A percentile compares a stretch with the other conserved stretches of the same genome.
phyloP scores from a whole-genome alignment of 2,113 vertebrate species.

The Scomber japonicus region DNA sequence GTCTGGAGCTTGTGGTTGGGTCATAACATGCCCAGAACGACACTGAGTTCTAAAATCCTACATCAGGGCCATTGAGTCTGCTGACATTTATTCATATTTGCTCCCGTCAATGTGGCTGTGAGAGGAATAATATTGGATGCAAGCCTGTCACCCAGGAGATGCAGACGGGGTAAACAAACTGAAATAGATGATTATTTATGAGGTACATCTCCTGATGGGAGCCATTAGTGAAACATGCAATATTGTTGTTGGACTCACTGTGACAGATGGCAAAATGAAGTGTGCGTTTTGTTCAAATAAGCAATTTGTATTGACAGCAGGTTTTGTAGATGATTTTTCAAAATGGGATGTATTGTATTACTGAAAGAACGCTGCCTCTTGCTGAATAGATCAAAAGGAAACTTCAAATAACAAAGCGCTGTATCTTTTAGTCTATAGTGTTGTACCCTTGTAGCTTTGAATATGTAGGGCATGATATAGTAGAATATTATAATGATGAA shows the following conservation, averaged over 20 bases:
- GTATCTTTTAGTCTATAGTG: background rate
- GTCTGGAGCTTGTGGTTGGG: slow-evolving; percentile 1
- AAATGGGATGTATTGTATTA: background rate
- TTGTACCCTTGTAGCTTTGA: slow-evolving; percentile 6
- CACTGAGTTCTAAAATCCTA: slow-evolving; percentile 15
- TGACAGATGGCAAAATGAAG: slow-evolving; percentile 33
- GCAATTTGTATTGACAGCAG: slow-evolving; percentile 7
- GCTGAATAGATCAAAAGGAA: slow-evolving; percentile 6
- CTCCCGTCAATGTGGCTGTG: slow-evolving; percentile 17
- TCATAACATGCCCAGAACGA: background rate
- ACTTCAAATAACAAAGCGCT: background rate
- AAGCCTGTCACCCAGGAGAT: slow-evolving; percentile 30
- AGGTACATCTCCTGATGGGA: slow-evolving; percentile 51
- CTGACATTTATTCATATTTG: slow-evolving; percentile 41
- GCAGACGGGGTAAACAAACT: slow-evolving; percentile 50
- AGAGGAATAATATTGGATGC: slow-evolving; percentile 27
- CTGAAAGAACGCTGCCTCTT: slow-evolving; percentile 1
- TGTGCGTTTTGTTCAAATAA: slow-evolving; percentile 13
- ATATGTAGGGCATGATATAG: slow-evolving; percentile 8
- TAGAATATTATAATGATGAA: slow-evolving; percentile 15
- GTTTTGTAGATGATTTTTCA: slow-evolving; percentile 26
- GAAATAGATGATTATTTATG: slow-evolving; percentile 59
- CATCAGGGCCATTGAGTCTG: slow-evolving; percentile 11
- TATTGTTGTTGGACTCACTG: slow-evolving; percentile 48
- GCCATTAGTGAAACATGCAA: slow-evolving; percentile 39